Percentiles rank a stretch among this genome's conserved stretches.
Evolutionary conservation across 2,113 vertebrate species (phyloP).

Genomic region (Hydropotes inermis): DNA sequence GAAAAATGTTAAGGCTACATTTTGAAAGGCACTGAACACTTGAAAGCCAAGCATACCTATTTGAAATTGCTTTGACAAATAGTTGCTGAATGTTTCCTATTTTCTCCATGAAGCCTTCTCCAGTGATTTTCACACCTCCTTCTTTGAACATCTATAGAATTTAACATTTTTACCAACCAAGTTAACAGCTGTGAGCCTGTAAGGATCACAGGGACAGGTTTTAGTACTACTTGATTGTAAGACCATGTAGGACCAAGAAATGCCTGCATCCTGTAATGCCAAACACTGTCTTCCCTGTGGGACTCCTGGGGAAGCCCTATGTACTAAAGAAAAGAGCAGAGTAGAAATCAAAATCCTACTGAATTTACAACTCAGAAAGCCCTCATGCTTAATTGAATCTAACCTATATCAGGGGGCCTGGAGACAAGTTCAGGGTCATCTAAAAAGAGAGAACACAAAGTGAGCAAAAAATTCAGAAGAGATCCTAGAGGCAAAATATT

Average conservation of each 20-base stretch:
- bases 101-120: neutral
- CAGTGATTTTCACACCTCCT: neutral
- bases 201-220: neutral
- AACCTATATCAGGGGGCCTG: neutral
- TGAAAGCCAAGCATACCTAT: neutral
- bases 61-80: conserved; percentile 13
- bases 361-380: conserved; percentile 13
- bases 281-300: neutral
- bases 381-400: neutral
- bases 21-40: neutral
- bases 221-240: neutral
- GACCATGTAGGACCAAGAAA: neutral
- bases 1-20: neutral
- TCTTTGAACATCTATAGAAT: conserved; percentile 1
- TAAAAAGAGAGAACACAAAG: neutral
- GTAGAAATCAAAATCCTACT: neutral
- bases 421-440: neutral
- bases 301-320: neutral
- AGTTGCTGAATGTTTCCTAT: neutral
- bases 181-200: neutral
- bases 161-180: conserved; percentile 27
- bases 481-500: neutral
- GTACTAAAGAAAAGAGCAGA: neutral
- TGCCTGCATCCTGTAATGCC: neutral
- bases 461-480: neutral